Evolutionary conservation across 2,113 vertebrate species (phyloP), one percentile per base, ranked within the genome.

Genomic region (Salvelinus alpinus): DNA sequence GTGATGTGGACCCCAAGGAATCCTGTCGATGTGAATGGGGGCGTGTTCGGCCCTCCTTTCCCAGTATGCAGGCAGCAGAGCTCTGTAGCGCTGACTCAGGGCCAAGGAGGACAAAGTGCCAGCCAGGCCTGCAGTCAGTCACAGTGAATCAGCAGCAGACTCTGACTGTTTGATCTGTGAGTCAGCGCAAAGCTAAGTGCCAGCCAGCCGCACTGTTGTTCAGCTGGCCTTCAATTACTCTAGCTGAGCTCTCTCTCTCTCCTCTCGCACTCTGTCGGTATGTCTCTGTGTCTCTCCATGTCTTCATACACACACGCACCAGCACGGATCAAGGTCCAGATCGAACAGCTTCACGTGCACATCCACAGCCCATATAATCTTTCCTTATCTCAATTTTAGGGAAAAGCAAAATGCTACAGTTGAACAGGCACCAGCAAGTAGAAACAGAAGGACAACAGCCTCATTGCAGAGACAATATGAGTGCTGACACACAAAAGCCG

Each of bases 71-170:
- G 29, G 70, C 51, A 59, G 51, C 25, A 34, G 7, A 9, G 13
- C 25, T 72, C 29, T 60, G 29, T 57, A 27, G n/a, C 22, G 24
- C 51, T 60, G 73, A 60, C 11, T n/a, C 31, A 29, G 29, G 27
- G 24, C 54, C 54, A 60, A 60, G 18, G 13, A 27, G 47, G 20
- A 60, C 25, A 72, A 25, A 71, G 51, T 38, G 68, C 68, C 54
- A 34, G 68, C 68, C 54, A 34, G 18, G 22, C 59, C 64, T 71
- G 70, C 60, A 78, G 78, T 54, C 51, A 18, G 48, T 82, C 81
- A 82, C 64, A 74, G 79, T 83, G 81, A 85, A 80, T 83, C 34
- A 84, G 82, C 76, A 2, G 13, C n/a, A 25, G 69, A 60, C 47
- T 38, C 60, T 38, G 25, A 48, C 34, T 29, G 48, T 73, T 25